Base-by-base conservation (phyloP, 92 coral and sea anemone species). In the Paramuricea clavata region DNA sequence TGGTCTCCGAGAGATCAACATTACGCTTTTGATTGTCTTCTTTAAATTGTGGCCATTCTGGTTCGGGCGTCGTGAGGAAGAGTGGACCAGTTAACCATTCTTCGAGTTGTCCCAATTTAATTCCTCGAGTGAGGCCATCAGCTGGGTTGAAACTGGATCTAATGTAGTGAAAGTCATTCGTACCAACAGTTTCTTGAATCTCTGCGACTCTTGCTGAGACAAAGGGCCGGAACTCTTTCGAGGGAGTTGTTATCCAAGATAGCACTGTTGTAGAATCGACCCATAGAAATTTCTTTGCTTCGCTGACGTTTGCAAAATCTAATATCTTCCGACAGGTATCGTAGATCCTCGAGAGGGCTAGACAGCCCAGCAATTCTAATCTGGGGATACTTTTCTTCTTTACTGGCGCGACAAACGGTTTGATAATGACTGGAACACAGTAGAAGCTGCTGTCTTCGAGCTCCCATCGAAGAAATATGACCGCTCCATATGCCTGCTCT, bases 71-170 rank as follows among this genome's bases (percentile, higher is more conserved):
- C 35, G 39, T 70, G 11, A 87, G 90, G 49, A 87, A 87, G 19
- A 73, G 61, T 33, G 86, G 86, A 28, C 79, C 90, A n/a, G 44
- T 25, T 42, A 69, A 17, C 90, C 79, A 86, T 41, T 11, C 26
- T 64, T 33, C 54, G 1, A 86, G 86, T 39, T 86, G 81, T 12
- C 59, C 81, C 0, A 28, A 25, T 27, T 56, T 72, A 42, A 81
- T 82, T 49, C 91, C 90, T 47, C 90, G 75, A 9, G 91, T 90
- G 41, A 90, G 76, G 7, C 89, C 88, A 65, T 93, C 93, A 1
- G 92, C 95, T 28, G 93, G 92, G 71, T 93, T 90, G 33, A 65
- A 60, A 74, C 88, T 93, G 8, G 93, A 90, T 64, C 89, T 83
- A 52, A 87, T 56, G 74, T 86, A 90, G 15, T 54, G 65, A 67